These are phyloP conservation scores for Mesorhabditis belari DNA, from an alignment of 2,888 invertebrate species.

Conservation along the genomic window DNA sequence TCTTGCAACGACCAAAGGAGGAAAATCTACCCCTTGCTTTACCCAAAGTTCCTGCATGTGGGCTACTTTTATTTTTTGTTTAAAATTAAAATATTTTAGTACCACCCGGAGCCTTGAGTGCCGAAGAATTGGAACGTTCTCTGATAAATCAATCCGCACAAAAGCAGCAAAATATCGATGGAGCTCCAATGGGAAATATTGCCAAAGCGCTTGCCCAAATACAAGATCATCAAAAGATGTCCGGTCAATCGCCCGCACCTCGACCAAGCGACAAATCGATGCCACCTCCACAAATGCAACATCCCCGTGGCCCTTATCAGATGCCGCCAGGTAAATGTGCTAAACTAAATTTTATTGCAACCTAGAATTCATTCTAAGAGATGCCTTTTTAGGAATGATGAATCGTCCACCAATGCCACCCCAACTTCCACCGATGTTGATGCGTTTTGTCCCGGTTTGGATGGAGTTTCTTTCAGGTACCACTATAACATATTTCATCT, in stretches of 20 bases:
- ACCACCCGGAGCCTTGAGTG: constrained; percentile 8
- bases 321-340: no score
- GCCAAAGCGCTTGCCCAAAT: not conserved
- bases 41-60: constrained; percentile 12
- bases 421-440: constrained; percentile 21
- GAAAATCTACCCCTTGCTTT: no score
- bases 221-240: not conserved
- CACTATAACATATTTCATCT: no score
- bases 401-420: constrained; percentile 1
- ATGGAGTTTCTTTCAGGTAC: constrained; percentile 14
- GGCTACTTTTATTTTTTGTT: constrained; percentile 1
- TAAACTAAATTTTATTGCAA: no score
- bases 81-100: not conserved
- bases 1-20: no score
- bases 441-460: constrained; percentile 26
- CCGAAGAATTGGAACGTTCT: constrained; percentile 10
- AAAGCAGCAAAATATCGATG: not conserved
- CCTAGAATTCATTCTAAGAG: no score
- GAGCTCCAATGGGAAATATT: not conserved
- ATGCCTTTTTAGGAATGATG: no score
- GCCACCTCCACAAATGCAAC: no score
- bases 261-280: no score
- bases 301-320: no score
- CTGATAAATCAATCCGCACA: no score
- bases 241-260: not conserved